Base-by-base conservation (phyloP, 2,797 vertebrate species). In the Hydrophis major region DNA sequence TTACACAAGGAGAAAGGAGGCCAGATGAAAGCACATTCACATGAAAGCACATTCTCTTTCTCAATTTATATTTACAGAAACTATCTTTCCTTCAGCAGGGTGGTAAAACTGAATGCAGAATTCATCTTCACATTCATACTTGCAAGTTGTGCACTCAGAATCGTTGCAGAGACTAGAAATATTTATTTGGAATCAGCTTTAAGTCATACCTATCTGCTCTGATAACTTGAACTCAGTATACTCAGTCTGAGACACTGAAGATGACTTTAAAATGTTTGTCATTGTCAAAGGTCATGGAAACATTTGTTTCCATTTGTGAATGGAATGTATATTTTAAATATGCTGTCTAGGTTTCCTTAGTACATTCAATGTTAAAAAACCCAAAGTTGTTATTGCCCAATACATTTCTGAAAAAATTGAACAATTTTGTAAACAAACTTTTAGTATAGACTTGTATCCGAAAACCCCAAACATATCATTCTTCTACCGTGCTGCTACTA, bases 251-350 rank as follows among this genome's bases (percentile, higher is more conserved):
- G 37, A 83, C 74, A 83, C 20, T 4, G 37, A 83, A 47, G 20
- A 83, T 10, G 10, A 47, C 20, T 83, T 47, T 86, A 25, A 53
- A 89, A 86, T n/a, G 47, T 63, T 86, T 93, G 25, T 55, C 57
- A 47, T 13, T 56, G 50, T 86, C 66, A 91, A 89, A 91, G 90
- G 93, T 93, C 93, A 91, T 89, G 47, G 59, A 91, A 63, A 93
- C 69, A 57, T 22, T 86, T 91, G 14, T 86, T 53, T 66, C 22
- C 63, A 91, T 61, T 27, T 88, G 47, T 53, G 32, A 69, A 37
- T 12, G 4, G 27, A 56, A 91, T 89, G 69, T 93, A 56, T 42
- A 42, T 91, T 91, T 91, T 89, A 53, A 55, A 47, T n/a, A 83
- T 20, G 6, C n/a, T 57, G 61, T 91, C 66, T 86, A 37, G 14